Base-by-base conservation (phyloP, 2,888 invertebrate species). In the Iphiclides podalirius region DNA sequence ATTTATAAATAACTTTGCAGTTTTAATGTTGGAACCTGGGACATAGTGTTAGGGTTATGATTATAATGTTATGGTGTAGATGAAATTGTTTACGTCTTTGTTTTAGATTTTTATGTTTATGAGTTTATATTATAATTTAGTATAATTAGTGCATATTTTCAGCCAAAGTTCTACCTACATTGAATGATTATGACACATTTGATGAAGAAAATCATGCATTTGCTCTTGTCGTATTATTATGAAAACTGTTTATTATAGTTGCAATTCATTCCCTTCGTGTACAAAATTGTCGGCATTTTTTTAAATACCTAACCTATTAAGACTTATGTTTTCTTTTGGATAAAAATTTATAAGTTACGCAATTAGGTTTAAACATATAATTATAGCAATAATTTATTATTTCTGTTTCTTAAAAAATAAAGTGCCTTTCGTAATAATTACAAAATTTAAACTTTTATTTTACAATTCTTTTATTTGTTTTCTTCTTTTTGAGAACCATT, bases 71-170 rank as follows among this genome's bases (percentile, higher is more conserved):
- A 79, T 60, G 78, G 81, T 82, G 72, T 74, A 76, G 67, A 68
- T 79, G 63, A 76, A 78, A 83, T 81, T 80, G 80, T 86, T 85
- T 83, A 81, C 77, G 69, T 69, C 62, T 66, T 79, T 79, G 79
- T 84, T 85, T 79, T 76, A 79, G 78, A 73, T 74, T 53, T 74
- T 68, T 70, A 68, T 70, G 58, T 78, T 72, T 75, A 73, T 68
- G 67, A 77, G 76, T 79, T 77, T 79, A 75, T 75, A 66, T 61
- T 61, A 69, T 72, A 54, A 53, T 54, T 54, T 57, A 61, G 54
- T 46, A 41, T 52, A 54, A 69, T 63, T 69, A 65, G 64, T 60
- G 66, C 67, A 54, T 66, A 60, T 65, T 55, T 58, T 59, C 72
- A 74, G 74, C 82, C 82, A 83, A 82, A 83, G 80, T 67, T 57